Evolutionary conservation across 2,797 vertebrate genomes (phyloP).

Genomic region (Alexandromys oeconomus): DNA sequence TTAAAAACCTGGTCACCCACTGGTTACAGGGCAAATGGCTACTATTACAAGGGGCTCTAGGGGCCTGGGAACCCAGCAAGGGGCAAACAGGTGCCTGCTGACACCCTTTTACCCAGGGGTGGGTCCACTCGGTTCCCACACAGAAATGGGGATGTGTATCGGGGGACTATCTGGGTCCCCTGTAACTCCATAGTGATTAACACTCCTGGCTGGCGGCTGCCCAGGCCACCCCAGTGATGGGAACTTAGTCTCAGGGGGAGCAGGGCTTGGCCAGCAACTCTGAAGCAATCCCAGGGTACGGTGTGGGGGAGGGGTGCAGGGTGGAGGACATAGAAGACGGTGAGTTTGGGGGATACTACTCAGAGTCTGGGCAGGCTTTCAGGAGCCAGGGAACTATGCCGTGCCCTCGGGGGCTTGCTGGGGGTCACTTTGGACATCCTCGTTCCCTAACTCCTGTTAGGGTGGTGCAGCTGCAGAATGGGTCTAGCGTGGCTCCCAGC

Average conservation of each 20-base stretch:
- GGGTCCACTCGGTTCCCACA: constrained; percentile 78
- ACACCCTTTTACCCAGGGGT: constrained; percentile 66
- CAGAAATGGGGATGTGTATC: not conserved
- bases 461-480: too few species aligned
- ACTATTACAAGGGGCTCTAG: constrained; percentile 78
- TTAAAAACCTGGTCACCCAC: constrained; percentile 80
- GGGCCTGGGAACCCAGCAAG: constrained; percentile 89
- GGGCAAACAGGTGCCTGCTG: constrained; percentile 74
- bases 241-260: constrained; percentile 39
- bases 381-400: not conserved
- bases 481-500: not conserved
- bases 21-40: constrained; percentile 80
- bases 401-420: not conserved
- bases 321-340: not conserved
- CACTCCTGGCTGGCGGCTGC: constrained; percentile 70
- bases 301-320: not conserved
- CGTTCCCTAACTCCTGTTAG: not conserved
- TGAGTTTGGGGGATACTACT: not conserved
- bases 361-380: not conserved
- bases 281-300: not conserved
- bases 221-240: constrained; percentile 72
- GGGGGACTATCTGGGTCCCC: constrained; percentile 69
- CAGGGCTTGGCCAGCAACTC: not conserved
- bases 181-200: constrained; percentile 49
- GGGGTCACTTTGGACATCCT: not conserved